These are phyloP conservation scores for Leptonema lineaticorne DNA, from an alignment of 1,140 invertebrate genomes.

Conservation along the genomic window DNA sequence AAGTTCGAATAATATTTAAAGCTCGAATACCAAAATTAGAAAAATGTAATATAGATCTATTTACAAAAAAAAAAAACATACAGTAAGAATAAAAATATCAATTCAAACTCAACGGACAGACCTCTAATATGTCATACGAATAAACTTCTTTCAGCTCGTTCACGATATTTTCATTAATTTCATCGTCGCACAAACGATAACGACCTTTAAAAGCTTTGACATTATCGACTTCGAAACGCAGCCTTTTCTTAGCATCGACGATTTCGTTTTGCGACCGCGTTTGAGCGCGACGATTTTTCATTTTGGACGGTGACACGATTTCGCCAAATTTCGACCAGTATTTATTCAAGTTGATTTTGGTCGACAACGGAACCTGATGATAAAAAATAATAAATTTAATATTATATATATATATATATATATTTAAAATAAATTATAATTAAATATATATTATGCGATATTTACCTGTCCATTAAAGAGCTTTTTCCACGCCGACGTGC, in stretches of 20 bases:
- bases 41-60: neutral
- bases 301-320: constrained; percentile 47
- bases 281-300: constrained; percentile 46
- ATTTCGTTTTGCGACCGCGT: constrained; percentile 48
- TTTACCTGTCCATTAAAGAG: constrained; percentile 4
- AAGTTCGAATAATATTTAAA: constrained; percentile 18
- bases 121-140: neutral
- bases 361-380: constrained; percentile 53
- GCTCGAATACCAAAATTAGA: constrained; percentile 18
- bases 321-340: constrained; percentile 61
- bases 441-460: neutral
- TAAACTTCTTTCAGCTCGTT: constrained; percentile 58
- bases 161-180: constrained; percentile 57
- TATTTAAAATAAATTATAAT: neutral
- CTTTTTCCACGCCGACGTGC: too few relatives aligned
- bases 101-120: neutral
- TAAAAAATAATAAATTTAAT: constrained; percentile 44
- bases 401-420: neutral
- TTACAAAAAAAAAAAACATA: neutral
- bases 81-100: neutral
- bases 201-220: constrained; percentile 46
- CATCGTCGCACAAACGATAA: constrained; percentile 46
- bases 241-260: constrained; percentile 44
- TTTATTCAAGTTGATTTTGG: constrained; percentile 59
- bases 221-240: constrained; percentile 32